A percentile compares a stretch with the other conserved stretches of the same genome.
Conservation (phyloP, 2,888 invertebrate genomes). For the Cylindroiulus punctatus region DNA sequence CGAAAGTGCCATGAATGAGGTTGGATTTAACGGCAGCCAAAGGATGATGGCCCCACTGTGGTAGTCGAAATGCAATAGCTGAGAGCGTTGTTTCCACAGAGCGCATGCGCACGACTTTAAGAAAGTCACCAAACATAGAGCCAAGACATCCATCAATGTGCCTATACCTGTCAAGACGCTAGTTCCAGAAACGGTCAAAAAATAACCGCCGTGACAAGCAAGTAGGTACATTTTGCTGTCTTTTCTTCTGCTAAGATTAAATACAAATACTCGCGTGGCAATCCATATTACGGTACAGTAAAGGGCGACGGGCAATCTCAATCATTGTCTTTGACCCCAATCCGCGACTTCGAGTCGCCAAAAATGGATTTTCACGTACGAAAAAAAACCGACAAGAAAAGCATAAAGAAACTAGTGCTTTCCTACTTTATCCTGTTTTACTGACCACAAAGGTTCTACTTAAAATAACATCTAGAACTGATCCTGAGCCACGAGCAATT, state of each 20-base stretch:
- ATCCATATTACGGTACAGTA: neutral
- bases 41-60: neutral
- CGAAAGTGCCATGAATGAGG: neutral
- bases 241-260: slow-evolving; percentile 26
- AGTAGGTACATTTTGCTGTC: slow-evolving; percentile 23
- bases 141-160: slow-evolving; percentile 22
- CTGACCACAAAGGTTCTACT: neutral
- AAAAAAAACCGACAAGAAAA: neutral
- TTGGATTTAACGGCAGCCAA: neutral
- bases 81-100: neutral
- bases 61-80: neutral
- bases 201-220: neutral
- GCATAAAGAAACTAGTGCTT: neutral
- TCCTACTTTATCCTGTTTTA: neutral
- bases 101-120: neutral
- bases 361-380: neutral
- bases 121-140: neutral
- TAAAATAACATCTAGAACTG: neutral
- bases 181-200: slow-evolving; percentile 1
- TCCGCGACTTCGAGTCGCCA: slow-evolving; percentile 1
- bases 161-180: neutral
- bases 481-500: neutral
- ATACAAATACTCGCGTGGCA: slow-evolving; percentile 34
- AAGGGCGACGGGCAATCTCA: neutral
- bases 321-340: slow-evolving; percentile 34